Evolutionary conservation across 2,797 vertebrate species (phyloP).

Genomic region (Aldrovandia affinis): DNA sequence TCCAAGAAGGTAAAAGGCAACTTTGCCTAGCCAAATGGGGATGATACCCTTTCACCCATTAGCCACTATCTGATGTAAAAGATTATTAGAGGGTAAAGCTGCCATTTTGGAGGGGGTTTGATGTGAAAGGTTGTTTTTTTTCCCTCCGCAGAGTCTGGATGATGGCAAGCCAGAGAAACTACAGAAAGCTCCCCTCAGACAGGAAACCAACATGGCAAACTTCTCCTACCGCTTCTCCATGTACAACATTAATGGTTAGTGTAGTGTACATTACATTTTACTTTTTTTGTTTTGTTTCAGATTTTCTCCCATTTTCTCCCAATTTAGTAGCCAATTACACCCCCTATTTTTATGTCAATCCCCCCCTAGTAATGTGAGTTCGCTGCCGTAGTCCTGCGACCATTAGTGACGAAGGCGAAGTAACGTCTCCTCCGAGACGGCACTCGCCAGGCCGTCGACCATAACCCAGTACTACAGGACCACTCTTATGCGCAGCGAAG

Average conservation of each 20-base stretch:
- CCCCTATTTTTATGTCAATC: no score
- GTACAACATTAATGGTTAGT: conserved; percentile 97
- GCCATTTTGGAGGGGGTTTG: background rate
- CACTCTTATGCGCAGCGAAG: no score
- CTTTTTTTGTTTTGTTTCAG: background rate
- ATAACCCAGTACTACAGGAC: no score
- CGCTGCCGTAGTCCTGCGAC: no score
- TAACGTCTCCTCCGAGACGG: no score
- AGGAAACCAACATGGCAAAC: conserved; percentile 97
- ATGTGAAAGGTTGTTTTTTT: background rate
- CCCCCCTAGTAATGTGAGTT: no score
- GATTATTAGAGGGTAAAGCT: background rate
- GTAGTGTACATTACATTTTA: no score
- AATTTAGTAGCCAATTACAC: no score
- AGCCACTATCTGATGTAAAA: background rate
- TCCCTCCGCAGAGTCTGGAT: conserved; percentile 85
- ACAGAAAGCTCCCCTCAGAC: conserved; percentile 91
- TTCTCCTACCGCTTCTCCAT: conserved; percentile 98
- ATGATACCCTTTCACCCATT: background rate
- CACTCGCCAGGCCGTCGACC: no score
- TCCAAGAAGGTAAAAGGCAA: background rate
- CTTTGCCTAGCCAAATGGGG: background rate
- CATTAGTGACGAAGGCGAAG: no score
- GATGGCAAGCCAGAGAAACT: conserved; percentile 85
- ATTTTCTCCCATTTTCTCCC: no score